Evolutionary conservation across 1,140 invertebrate species (phyloP).

Genomic region (Doryteuthis pealeii): DNA sequence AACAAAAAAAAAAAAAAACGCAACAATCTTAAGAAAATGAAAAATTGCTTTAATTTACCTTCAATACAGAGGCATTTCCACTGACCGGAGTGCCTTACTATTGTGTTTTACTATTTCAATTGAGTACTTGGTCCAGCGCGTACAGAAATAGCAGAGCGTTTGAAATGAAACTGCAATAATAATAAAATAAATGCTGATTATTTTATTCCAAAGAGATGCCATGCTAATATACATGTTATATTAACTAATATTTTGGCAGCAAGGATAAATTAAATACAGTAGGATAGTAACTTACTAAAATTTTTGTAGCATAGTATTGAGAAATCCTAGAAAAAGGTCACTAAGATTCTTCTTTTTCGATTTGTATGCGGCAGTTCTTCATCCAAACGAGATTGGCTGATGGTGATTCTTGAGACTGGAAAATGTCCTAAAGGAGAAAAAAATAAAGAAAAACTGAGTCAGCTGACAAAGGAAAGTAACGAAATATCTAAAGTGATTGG

Average conservation of each 20-base stretch:
- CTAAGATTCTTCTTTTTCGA: conserved; percentile 76
- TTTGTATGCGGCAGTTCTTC: conserved; percentile 61
- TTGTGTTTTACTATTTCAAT: conserved; percentile 66
- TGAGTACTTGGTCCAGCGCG: conserved; percentile 76
- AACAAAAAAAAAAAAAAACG: too few species aligned
- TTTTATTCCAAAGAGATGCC: too few species aligned
- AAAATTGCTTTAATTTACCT: conserved; percentile 60
- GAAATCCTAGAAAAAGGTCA: conserved; percentile 83
- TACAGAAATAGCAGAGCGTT: conserved; percentile 80
- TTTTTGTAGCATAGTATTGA: conserved; percentile 79
- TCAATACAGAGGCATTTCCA: conserved; percentile 94
- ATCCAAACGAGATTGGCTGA: conserved; percentile 68
- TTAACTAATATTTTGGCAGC: not conserved
- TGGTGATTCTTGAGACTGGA: conserved; percentile 64
- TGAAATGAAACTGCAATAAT: conserved; percentile 68
- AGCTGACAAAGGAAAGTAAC: too few species aligned
- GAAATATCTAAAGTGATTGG: too few species aligned
- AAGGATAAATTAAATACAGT: not conserved
- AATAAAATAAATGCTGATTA: too few species aligned
- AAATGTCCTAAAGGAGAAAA: conserved; percentile 65
- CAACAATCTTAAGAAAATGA: too few species aligned
- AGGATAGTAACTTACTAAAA: conserved; percentile 55
- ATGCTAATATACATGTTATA: not conserved
- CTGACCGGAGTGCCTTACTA: conserved; percentile 72
- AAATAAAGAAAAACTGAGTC: not conserved